Evolutionary conservation across 2,888 invertebrate genomes (phyloP).

Genomic region (Nebria salina): DNA sequence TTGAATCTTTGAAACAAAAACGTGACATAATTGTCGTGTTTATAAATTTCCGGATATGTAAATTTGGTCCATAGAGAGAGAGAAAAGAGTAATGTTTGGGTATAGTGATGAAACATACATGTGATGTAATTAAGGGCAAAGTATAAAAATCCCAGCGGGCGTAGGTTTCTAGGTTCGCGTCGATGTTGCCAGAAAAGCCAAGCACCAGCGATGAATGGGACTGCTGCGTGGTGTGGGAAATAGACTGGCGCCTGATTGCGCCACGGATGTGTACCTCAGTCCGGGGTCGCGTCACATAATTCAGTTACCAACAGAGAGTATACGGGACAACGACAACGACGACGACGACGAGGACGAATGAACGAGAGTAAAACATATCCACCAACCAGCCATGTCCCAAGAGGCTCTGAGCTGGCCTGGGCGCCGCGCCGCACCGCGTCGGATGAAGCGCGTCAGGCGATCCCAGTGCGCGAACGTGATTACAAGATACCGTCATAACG

Average conservation of each 20-base stretch:
- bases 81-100: neutral
- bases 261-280: slow-evolving; percentile 39
- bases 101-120: slow-evolving; percentile 9
- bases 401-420: neutral
- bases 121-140: slow-evolving; percentile 5
- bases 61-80: neutral
- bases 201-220: neutral
- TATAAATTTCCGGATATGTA: neutral
- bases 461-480: slow-evolving; percentile 37
- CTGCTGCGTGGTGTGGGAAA: slow-evolving; percentile 6
- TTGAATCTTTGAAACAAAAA: neutral
- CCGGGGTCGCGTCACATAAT: slow-evolving; percentile 41
- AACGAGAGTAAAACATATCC: neutral
- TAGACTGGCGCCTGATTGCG: slow-evolving; percentile 32
- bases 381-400: neutral
- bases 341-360: neutral
- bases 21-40: too few species aligned
- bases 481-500: slow-evolving; percentile 43
- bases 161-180: neutral
- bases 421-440: neutral
- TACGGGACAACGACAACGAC: neutral
- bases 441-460: slow-evolving; percentile 13
- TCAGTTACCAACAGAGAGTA: slow-evolving; percentile 31
- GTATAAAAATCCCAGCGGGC: slow-evolving; percentile 18
- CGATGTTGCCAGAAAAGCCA: neutral